Conservation (phyloP, 2,888 invertebrate species). For the Lasioglossum leucozonium region DNA sequence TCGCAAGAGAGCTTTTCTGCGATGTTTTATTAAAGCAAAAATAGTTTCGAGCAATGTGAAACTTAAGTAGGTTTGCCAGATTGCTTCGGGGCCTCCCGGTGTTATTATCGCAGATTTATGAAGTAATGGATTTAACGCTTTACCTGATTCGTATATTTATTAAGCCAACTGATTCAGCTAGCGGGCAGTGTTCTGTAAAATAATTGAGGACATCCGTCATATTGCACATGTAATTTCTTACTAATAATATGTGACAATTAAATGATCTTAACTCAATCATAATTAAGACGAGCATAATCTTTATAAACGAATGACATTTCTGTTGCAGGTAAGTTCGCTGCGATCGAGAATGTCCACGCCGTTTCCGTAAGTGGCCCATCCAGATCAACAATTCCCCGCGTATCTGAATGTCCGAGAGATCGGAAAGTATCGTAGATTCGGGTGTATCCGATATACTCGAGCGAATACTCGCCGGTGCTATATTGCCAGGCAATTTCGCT, state of each 20-base stretch:
- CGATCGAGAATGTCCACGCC: background rate
- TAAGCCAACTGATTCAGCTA: background rate
- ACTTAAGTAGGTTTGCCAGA: background rate
- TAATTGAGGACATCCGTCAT: background rate
- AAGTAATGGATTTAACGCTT: background rate
- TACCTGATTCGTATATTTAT: too few relatives aligned
- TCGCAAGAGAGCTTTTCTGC: background rate
- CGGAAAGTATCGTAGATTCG: background rate
- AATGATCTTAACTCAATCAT: background rate
- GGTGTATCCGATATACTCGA: background rate
- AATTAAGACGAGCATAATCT: background rate
- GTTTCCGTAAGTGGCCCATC: background rate
- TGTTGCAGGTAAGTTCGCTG: slow-evolving; percentile 75
- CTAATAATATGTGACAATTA: background rate
- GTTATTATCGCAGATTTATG: background rate
- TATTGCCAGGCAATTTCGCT: slow-evolving; percentile 2
- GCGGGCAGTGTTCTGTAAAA: background rate
- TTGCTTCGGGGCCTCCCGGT: background rate
- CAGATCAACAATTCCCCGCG: slow-evolving; percentile 1
- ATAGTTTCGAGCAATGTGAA: background rate
- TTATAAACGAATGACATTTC: background rate
- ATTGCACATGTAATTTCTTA: too few relatives aligned
- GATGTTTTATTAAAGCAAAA: slow-evolving; percentile 6
- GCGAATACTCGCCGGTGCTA: slow-evolving; percentile 9
- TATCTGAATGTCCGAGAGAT: background rate